Percentiles rank a stretch among this genome's conserved stretches.
These are phyloP conservation scores for Blastomussa wellsi DNA, from an alignment of 92 coral and sea anemone species.

Conservation along the genomic window DNA sequence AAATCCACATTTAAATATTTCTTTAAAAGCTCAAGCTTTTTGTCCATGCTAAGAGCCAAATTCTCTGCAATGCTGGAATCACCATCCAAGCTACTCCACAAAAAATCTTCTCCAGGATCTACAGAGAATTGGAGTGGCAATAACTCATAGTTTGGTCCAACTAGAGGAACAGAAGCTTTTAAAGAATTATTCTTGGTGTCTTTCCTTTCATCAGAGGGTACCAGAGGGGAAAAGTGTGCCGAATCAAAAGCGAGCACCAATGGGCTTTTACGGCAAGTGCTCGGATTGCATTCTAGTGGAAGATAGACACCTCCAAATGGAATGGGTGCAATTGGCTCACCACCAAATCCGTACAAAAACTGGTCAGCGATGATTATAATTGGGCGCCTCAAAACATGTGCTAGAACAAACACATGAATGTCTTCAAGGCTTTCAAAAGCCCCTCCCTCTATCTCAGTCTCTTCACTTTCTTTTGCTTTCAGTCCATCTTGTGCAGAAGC, in stretches of 20 bases:
- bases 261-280: slow-evolving; percentile 72
- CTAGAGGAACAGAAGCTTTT: slow-evolving; percentile 73
- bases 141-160: slow-evolving; percentile 68
- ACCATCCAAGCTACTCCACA: slow-evolving; percentile 70
- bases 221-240: slow-evolving; percentile 93
- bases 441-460: slow-evolving; percentile 46
- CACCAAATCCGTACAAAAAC: slow-evolving; percentile 83
- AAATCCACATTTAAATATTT: slow-evolving; percentile 75
- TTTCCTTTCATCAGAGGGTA: slow-evolving; percentile 62
- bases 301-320: slow-evolving; percentile 97
- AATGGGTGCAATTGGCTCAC: slow-evolving; percentile 92
- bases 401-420: slow-evolving; percentile 91
- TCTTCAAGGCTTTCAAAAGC: slow-evolving; percentile 97
- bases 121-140: slow-evolving; percentile 83
- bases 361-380: slow-evolving; percentile 87
- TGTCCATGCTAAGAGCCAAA: slow-evolving; percentile 63
- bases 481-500: background rate
- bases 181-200: slow-evolving; percentile 33
- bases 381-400: slow-evolving; percentile 92
- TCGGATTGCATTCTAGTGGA: slow-evolving; percentile 86
- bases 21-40: slow-evolving; percentile 61
- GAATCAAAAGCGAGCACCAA: slow-evolving; percentile 88
- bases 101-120: slow-evolving; percentile 81
- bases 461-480: slow-evolving; percentile 23
- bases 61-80: slow-evolving; percentile 55